Conservation (phyloP, 2,113 vertebrate species). For the Empidonax traillii region DNA sequence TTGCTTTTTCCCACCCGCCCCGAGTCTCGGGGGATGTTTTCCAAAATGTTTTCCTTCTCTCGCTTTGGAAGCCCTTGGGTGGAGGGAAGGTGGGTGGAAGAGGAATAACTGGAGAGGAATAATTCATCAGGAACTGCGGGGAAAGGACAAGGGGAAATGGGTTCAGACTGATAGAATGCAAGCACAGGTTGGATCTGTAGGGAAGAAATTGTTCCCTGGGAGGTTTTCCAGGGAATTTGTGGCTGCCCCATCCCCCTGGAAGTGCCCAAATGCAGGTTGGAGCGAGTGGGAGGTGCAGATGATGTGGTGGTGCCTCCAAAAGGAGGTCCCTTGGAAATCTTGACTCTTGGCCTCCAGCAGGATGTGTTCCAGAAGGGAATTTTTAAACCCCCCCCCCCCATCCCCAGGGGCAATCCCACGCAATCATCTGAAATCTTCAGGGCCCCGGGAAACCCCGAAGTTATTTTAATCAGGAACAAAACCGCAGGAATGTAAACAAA, state of each 20-base stretch:
- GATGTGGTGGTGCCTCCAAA: not conserved
- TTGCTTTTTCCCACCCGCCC: not conserved
- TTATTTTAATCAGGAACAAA: not conserved
- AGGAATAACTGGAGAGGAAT: not conserved
- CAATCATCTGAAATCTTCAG: not conserved
- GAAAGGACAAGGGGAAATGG: not conserved
- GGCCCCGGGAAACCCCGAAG: not conserved
- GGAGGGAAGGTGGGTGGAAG: not conserved
- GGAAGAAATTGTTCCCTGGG: not conserved
- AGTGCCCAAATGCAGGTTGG: not conserved
- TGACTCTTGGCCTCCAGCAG: not conserved
- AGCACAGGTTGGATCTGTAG: not conserved
- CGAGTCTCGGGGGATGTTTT: not conserved
- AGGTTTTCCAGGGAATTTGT: not conserved
- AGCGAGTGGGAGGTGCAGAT: not conserved
- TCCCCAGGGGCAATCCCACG: not conserved
- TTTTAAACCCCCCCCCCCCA: not conserved
- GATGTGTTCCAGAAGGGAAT: not conserved
- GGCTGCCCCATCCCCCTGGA: not conserved
- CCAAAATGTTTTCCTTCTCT: not conserved
- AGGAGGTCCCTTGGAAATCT: not conserved
- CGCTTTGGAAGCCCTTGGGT: not conserved
- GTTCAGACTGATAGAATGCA: too few relatives aligned
- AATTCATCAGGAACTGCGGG: not conserved
- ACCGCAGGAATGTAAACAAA: conserved; percentile 29